Evolutionary conservation across 2,888 invertebrate species (phyloP), one percentile per base, ranked within the genome.

Genomic region (Harpalus rufipes): DNA sequence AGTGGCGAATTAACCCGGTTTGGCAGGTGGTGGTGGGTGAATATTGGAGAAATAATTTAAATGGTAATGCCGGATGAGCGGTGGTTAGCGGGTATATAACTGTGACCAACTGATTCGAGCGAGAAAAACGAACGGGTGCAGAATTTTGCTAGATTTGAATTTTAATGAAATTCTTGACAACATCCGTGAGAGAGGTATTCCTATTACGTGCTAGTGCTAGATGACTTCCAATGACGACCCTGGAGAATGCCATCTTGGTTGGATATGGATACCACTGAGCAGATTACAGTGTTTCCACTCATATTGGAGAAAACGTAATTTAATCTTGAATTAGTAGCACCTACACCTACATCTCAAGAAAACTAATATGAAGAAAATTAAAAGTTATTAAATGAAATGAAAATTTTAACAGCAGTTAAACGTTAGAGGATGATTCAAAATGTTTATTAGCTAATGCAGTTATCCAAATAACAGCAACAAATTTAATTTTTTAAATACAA

Each of bases 141-240:
- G 10, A 61, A 80, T n/a, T 78, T 78, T 80, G 58, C 41, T 14
- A 80, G 61, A 80, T 80, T 80, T 80, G 79, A 80, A 80, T 80
- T 80, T 80, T 80, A 80, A 80, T 80, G 79, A 80, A 80, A 61
- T 61, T 12, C 61, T 32, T 58, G 59, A 59, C 79, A 79, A 79
- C 21, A 51, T 44, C 41, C 72, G n/a, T n/a, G 25, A 21, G 21
- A 74, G 25, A 18, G 44, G 16, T 74, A 74, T 74, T 74, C 74
- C 44, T 74, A 74, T 74, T 74, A 41, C 74, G 44, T 18, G 44
- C 1, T 21, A 3, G 21, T 21, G 12, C 16, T 44, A 44, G 74
- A 74, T 51, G 44, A 14, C 44, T 10, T 74, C 74, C 74, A 74
- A 21, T 7, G 14, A 12, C 16, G 61, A 16, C 16, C 59, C 59